Percentiles rank a stretch among this genome's conserved stretches.
phyloP scores from a whole-genome alignment of 2,888 invertebrate species.

The Drosophila rubida region DNA sequence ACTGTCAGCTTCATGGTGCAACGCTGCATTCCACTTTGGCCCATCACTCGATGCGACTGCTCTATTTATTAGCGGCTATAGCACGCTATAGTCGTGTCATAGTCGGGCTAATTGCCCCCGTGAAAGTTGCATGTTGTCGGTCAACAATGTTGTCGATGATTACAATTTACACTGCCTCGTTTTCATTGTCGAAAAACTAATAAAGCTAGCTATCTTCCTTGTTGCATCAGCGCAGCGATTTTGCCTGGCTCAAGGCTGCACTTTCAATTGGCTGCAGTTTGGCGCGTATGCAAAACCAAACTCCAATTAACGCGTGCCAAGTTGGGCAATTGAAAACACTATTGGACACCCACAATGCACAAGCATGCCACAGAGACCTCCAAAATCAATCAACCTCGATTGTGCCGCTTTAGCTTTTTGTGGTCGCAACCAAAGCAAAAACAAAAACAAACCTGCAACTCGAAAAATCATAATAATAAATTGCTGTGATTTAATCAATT shows the following conservation, averaged over 20 bases:
- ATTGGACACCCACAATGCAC: slow-evolving; percentile 45
- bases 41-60: background rate
- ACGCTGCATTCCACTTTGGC: slow-evolving; percentile 1
- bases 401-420: slow-evolving; percentile 17
- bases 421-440: slow-evolving; percentile 16
- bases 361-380: slow-evolving; percentile 44
- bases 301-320: slow-evolving; percentile 69
- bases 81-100: slow-evolving; percentile 59
- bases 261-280: slow-evolving; percentile 25
- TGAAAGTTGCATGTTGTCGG: slow-evolving; percentile 28
- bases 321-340: slow-evolving; percentile 47
- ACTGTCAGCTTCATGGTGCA: slow-evolving; percentile 51
- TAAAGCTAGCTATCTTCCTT: slow-evolving; percentile 4
- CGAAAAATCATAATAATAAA: slow-evolving; percentile 71
- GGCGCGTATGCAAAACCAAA: slow-evolving; percentile 25
- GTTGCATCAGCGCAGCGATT: background rate
- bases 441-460: too few species aligned
- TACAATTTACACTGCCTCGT: background rate
- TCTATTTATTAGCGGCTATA: slow-evolving; percentile 50
- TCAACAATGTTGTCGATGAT: slow-evolving; percentile 45
- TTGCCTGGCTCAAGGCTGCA: background rate
- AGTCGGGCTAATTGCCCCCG: slow-evolving; percentile 10
- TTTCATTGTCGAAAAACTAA: background rate
- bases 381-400: slow-evolving; percentile 61
- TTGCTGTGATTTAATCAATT: slow-evolving; percentile 79